A percentile compares a stretch with the other conserved stretches of the same genome.
Evolutionary conservation across 2,888 invertebrate species (phyloP).

Genomic region (Eucera pruinosa): DNA sequence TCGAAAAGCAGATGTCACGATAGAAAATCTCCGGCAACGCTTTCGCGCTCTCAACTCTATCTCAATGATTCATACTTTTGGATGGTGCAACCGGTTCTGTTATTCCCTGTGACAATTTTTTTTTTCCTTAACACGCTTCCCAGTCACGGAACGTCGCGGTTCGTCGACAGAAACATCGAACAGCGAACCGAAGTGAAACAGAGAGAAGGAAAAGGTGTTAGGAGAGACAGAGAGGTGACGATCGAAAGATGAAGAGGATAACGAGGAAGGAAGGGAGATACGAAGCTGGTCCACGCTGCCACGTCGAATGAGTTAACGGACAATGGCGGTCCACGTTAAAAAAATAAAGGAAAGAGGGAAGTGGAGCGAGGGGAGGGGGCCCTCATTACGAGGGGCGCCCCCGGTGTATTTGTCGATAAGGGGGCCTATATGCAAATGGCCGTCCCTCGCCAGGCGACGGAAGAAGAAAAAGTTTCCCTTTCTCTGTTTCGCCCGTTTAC

Average conservation of each 20-base stretch:
- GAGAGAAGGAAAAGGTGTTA: constrained; percentile 28
- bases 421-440: constrained; percentile 83
- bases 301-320: constrained; percentile 79
- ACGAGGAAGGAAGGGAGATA: constrained; percentile 75
- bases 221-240: constrained; percentile 41
- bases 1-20: constrained; percentile 69
- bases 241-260: constrained; percentile 58
- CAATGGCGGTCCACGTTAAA: constrained; percentile 76
- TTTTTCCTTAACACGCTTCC: constrained; percentile 47
- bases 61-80: constrained; percentile 71
- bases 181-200: constrained; percentile 48
- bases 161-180: constrained; percentile 37
- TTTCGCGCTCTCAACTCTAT: constrained; percentile 60
- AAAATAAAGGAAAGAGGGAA: constrained; percentile 72
- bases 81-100: constrained; percentile 65
- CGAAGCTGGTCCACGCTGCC: constrained; percentile 73
- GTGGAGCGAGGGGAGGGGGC: constrained; percentile 69
- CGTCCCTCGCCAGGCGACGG: constrained; percentile 70
- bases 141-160: constrained; percentile 12
- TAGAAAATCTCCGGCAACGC: constrained; percentile 47
- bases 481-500: constrained; percentile 69
- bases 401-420: constrained; percentile 83
- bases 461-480: constrained; percentile 78
- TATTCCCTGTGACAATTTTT: constrained; percentile 48
- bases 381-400: constrained; percentile 82